A percentile compares a stretch with the other conserved stretches of the same genome.
Conservation (phyloP, 2,797 vertebrate species). For the Clarias platycephalus region DNA sequence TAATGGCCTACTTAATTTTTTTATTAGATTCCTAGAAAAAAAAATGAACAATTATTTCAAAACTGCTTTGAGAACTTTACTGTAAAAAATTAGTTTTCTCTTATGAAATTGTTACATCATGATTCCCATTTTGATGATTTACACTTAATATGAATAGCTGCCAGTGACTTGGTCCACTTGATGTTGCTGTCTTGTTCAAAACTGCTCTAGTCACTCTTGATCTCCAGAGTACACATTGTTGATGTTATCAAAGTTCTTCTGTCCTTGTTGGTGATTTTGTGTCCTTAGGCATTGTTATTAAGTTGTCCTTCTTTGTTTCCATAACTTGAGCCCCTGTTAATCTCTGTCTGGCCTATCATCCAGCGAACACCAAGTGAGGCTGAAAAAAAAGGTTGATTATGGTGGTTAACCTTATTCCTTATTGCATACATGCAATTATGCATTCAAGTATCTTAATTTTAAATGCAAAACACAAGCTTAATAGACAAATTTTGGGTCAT, state of each 20-base stretch:
- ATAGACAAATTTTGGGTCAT: not conserved
- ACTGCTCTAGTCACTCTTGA: not conserved
- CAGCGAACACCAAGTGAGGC: constrained; percentile 86
- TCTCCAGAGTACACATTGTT: not conserved
- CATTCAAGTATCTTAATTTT: constrained; percentile 1
- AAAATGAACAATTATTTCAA: not conserved
- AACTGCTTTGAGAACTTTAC: not conserved
- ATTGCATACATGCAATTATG: not conserved
- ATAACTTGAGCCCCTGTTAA: constrained; percentile 86
- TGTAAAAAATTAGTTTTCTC: not conserved
- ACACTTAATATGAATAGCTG: not conserved
- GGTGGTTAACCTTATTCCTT: not conserved
- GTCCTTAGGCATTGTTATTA: constrained; percentile 75
- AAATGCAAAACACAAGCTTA: not conserved
- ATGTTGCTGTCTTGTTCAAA: not conserved
- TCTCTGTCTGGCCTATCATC: constrained; percentile 97
- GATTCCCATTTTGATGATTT: too few relatives aligned
- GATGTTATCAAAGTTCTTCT: not conserved
- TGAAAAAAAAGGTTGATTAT: constrained; percentile 59
- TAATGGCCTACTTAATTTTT: not conserved
- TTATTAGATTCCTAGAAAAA: not conserved
- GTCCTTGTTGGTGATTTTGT: constrained; percentile 42
- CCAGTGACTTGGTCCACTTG: not conserved
- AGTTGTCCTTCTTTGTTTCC: constrained; percentile 78
- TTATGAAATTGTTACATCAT: not conserved